Evolutionary conservation across 2,797 vertebrate species (phyloP), one percentile per base, ranked within the genome.

Genomic region (Eupleurogrammus muticus): DNA sequence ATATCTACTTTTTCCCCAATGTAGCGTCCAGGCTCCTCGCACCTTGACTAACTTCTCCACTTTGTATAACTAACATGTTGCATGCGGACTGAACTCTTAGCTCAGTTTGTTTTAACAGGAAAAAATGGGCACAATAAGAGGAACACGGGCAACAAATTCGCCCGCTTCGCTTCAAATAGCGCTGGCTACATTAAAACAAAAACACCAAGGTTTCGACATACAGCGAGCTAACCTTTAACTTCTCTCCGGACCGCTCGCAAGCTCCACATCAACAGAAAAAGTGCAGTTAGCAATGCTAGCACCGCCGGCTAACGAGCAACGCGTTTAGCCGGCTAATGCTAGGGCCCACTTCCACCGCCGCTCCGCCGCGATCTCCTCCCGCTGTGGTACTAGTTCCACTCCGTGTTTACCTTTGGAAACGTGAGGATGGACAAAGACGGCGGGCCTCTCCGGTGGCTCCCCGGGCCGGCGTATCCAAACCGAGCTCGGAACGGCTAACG

Each of bases 251-350:
- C 19, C 17, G 23, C 52, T 11, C 55, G 70, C 47, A 44, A 75
- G 46, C 66, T 78, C 50, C 63, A 70, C 53, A 86, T 69, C 73
- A 63, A 80, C 52, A 81, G 17, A 36, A 75, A 48, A 81, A 80
- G 65, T 62, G 50, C 73, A n/a, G 59, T 70, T 74, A 79, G 81
- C 83, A 5, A 73, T 49, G 87, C 87, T 88, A 92, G 75, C 74
- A 58, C 59, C 7, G 69, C 58, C 70, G 73, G 73, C 75, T 23
- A 50, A 13, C 16, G 58, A 84, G 77, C 74, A 84, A 50, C 5
- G 38, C 6, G 63, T 81, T 44, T 87, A 86, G 89, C 82, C 23
- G 20, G 84, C 79, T 77, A 80, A 83, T 81, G 92, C 87, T 86
- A 87, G 90, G 87, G 87, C 89, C 79, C 36, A 70, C 49, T 72